phyloP scores from a whole-genome alignment of 2,797 vertebrate genomes.

The Eulemur albifrons region DNA sequence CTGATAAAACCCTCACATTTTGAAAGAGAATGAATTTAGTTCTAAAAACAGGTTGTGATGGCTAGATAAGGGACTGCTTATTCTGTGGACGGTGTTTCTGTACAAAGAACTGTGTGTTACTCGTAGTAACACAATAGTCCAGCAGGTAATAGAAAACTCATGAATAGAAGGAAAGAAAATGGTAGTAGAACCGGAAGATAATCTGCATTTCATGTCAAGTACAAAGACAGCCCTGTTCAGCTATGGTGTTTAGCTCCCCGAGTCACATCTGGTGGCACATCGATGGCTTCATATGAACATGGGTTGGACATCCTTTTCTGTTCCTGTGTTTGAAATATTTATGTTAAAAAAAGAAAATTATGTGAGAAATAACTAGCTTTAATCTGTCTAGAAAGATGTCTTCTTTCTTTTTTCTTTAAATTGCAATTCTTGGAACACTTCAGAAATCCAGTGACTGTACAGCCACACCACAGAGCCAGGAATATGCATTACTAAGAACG shows the following conservation, averaged over 20 bases:
- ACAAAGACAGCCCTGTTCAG: slow-evolving; percentile 82
- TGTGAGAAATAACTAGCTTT: neutral
- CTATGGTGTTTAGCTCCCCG: slow-evolving; percentile 57
- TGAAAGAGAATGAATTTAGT: neutral
- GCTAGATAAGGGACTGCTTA: slow-evolving; percentile 79
- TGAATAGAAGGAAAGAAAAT: slow-evolving; percentile 86
- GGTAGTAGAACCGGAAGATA: slow-evolving; percentile 80
- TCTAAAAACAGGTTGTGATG: slow-evolving; percentile 64
- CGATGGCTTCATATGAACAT: neutral
- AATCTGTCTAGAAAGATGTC: neutral
- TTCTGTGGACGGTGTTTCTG: slow-evolving; percentile 67
- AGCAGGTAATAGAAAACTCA: slow-evolving; percentile 83
- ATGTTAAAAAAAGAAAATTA: neutral
- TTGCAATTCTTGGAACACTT: neutral
- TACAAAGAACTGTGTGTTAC: slow-evolving; percentile 81
- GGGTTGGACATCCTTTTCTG: neutral
- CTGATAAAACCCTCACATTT: neutral
- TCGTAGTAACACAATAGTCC: slow-evolving; percentile 81
- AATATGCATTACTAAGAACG: neutral
- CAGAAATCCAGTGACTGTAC: neutral
- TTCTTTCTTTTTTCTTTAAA: neutral
- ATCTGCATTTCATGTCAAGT: slow-evolving; percentile 75
- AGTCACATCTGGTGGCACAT: neutral
- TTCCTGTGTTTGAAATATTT: neutral
- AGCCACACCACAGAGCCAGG: neutral